phyloP scores from a whole-genome alignment of 2,888 invertebrate genomes.

The Zelleria hepariella region DNA sequence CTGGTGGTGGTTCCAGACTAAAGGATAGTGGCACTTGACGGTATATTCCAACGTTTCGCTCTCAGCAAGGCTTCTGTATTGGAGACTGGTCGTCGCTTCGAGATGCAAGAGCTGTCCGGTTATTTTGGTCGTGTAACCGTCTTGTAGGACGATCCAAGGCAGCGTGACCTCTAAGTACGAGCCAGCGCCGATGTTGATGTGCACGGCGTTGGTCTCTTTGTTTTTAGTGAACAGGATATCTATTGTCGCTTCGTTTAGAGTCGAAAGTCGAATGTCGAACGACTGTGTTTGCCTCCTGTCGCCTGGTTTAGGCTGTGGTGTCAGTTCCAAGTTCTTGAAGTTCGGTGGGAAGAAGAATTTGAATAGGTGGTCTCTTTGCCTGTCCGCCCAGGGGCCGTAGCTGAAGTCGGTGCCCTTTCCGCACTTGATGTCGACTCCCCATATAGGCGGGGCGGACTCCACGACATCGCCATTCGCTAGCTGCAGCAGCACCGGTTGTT shows the following conservation, averaged over 20 bases:
- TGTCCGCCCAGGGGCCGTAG: constrained; percentile 99
- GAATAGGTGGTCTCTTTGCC: constrained; percentile 95
- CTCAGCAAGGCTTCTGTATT: constrained; percentile 92
- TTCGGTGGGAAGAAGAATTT: constrained; percentile 96
- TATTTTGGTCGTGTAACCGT: constrained; percentile 91
- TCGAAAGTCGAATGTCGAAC: constrained; percentile 92
- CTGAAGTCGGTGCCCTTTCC: constrained; percentile 97
- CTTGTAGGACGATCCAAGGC: constrained; percentile 91
- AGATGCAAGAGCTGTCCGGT: constrained; percentile 94
- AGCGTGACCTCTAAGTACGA: constrained; percentile 97
- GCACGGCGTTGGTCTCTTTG: constrained; percentile 96
- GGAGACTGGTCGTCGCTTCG: constrained; percentile 95
- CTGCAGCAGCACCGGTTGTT: constrained; percentile 90
- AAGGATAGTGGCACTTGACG: constrained; percentile 89
- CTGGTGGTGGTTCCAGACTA: constrained; percentile 97
- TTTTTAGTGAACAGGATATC: constrained; percentile 97
- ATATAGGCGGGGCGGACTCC: constrained; percentile 93
- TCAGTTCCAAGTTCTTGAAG: constrained; percentile 84
- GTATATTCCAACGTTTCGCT: constrained; percentile 96
- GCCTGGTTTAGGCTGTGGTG: constrained; percentile 87
- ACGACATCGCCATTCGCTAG: constrained; percentile 94
- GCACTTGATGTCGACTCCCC: constrained; percentile 96
- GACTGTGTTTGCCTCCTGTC: constrained; percentile 90
- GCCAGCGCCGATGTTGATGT: constrained; percentile 94
- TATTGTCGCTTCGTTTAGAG: constrained; percentile 92